These are phyloP conservation scores for Sesia bembeciformis DNA, from an alignment of 2,888 invertebrate species.

Conservation along the genomic window DNA sequence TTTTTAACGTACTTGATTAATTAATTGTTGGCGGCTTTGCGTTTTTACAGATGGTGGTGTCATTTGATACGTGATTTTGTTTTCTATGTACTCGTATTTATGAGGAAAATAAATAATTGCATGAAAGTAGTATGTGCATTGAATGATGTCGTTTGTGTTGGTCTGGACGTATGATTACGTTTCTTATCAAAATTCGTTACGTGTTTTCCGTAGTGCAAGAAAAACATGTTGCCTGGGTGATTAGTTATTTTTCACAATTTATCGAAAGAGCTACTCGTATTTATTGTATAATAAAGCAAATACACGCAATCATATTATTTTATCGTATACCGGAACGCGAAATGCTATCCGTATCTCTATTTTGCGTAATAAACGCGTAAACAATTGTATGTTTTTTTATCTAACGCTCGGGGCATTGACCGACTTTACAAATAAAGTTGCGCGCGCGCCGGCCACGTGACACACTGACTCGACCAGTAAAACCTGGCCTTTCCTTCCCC, in stretches of 20 bases:
- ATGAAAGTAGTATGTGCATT: no score
- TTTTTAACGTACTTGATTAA: no score
- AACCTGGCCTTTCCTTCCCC: conserved; percentile 17
- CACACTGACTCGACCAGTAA: conserved; percentile 45
- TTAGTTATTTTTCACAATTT: background rate
- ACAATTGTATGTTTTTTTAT: conserved; percentile 68
- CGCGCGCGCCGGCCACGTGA: conserved; percentile 69
- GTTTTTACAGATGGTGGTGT: no score
- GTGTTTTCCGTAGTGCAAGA: no score
- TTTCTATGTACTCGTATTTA: no score
- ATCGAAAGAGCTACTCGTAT: background rate
- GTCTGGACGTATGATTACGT: no score
- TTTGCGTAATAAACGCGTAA: conserved; percentile 67
- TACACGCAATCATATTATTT: background rate
- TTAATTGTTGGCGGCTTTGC: no score
- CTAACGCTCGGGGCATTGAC: conserved; percentile 72
- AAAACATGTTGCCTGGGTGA: background rate
- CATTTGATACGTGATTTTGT: no score
- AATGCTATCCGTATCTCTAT: conserved; percentile 12
- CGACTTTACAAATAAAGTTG: conserved; percentile 68
- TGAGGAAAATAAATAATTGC: no score
- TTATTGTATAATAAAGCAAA: background rate
- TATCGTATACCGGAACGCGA: conserved; percentile 13
- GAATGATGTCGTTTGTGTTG: no score
- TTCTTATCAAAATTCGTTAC: no score